These are phyloP conservation scores for Petromus typicus DNA, from an alignment of 2,113 vertebrate species.

Conservation along the genomic window DNA sequence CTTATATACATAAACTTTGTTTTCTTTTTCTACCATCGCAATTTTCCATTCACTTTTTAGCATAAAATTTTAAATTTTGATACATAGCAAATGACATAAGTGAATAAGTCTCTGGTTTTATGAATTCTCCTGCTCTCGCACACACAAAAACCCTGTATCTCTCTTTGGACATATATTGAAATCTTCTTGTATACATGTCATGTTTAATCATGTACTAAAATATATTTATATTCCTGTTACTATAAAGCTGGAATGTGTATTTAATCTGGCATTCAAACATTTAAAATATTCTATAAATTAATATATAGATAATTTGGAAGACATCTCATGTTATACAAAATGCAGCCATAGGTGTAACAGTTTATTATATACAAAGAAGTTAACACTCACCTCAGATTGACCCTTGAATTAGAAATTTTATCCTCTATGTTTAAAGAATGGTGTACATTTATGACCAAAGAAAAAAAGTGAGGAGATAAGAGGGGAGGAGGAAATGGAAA, in stretches of 20 bases:
- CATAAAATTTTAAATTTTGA: background rate
- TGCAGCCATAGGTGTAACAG: background rate
- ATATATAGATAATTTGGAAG: background rate
- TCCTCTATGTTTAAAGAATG: background rate
- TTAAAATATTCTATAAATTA: conserved; percentile 11
- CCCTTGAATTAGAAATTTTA: conserved; percentile 4
- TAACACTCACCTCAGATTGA: background rate
- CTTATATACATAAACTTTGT: too few species aligned
- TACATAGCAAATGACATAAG: background rate
- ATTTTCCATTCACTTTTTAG: background rate
- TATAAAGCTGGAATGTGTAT: conserved; percentile 20
- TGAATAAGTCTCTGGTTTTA: conserved; percentile 36
- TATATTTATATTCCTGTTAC: background rate
- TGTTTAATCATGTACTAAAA: background rate
- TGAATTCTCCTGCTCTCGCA: background rate
- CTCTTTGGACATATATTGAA: conserved; percentile 12
- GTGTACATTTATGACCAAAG: background rate
- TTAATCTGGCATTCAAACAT: conserved; percentile 13
- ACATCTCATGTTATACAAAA: background rate
- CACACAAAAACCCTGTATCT: background rate
- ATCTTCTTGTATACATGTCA: conserved; percentile 14
- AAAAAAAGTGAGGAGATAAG: background rate
- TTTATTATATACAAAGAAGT: background rate
- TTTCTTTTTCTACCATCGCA: too few species aligned
- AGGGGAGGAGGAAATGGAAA: background rate